Conservation (phyloP, 2,113 vertebrate species). For the Mormoops blainvillei region DNA sequence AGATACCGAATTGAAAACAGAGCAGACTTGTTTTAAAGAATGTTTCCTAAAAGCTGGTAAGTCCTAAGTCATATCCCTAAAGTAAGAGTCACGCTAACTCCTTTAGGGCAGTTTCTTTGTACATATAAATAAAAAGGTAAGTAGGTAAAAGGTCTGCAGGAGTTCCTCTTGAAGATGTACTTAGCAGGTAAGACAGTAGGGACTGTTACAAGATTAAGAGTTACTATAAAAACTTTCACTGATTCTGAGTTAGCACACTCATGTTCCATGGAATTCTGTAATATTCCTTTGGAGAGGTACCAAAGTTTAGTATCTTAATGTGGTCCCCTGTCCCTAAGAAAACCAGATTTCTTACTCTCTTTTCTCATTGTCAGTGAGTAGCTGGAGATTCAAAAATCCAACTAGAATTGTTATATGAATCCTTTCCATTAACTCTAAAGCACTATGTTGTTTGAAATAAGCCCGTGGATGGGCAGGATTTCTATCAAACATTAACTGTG, state of each 20-base stretch:
- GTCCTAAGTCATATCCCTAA: neutral
- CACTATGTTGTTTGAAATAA: conserved; percentile 21
- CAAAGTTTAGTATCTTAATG: neutral
- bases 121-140: neutral
- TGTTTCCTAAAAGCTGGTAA: neutral
- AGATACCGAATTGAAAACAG: neutral
- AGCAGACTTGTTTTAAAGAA: conserved; percentile 23
- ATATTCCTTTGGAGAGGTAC: neutral
- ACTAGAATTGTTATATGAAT: conserved; percentile 2
- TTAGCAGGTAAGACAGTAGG: neutral
- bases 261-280: neutral
- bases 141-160: neutral
- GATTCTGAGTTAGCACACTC: neutral
- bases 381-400: neutral
- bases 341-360: neutral
- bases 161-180: fast-evolving
- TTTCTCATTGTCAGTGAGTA: neutral
- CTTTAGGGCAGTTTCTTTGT: neutral
- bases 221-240: neutral
- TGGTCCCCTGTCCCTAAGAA: neutral
- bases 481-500: neutral
- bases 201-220: neutral
- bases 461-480: neutral
- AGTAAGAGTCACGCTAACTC: neutral
- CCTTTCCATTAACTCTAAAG: conserved; percentile 5